These are phyloP conservation scores for Parasteatoda tepidariorum DNA, from an alignment of 1,140 invertebrate genomes.

Conservation along the genomic window DNA sequence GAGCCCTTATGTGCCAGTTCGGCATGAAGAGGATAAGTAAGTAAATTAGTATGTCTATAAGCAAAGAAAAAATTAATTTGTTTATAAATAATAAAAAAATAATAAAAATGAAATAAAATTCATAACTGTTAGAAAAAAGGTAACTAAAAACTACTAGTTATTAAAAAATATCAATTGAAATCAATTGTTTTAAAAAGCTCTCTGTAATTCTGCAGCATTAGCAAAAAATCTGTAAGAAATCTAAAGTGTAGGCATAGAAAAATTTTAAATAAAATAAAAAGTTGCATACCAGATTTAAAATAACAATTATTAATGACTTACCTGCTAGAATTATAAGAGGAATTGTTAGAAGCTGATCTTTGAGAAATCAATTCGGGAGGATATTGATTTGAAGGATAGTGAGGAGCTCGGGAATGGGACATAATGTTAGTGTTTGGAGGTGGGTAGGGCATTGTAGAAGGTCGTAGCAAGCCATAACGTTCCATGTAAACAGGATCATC, in stretches of 20 bases:
- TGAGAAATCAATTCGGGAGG: conserved; percentile 48
- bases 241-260: not conserved
- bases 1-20: no score
- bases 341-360: not conserved
- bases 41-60: no score
- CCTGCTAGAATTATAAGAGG: conserved; percentile 16
- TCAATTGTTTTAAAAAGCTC: not conserved
- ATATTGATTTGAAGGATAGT: conserved; percentile 38
- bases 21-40: no score
- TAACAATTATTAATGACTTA: not conserved
- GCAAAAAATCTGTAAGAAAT: no score
- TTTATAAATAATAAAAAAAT: no score
- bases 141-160: not conserved
- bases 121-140: no score
- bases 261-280: no score
- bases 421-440: conserved; percentile 39
- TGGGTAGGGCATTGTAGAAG: conserved; percentile 70
- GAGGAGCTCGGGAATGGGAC: conserved; percentile 30
- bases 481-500: conserved; percentile 84
- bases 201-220: no score
- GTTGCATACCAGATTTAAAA: not conserved
- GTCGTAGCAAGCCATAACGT: conserved; percentile 78
- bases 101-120: no score
- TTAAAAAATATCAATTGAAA: no score
- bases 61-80: no score